Base-by-base conservation (phyloP, 2,113 vertebrate species). In the Zapornia atra region DNA sequence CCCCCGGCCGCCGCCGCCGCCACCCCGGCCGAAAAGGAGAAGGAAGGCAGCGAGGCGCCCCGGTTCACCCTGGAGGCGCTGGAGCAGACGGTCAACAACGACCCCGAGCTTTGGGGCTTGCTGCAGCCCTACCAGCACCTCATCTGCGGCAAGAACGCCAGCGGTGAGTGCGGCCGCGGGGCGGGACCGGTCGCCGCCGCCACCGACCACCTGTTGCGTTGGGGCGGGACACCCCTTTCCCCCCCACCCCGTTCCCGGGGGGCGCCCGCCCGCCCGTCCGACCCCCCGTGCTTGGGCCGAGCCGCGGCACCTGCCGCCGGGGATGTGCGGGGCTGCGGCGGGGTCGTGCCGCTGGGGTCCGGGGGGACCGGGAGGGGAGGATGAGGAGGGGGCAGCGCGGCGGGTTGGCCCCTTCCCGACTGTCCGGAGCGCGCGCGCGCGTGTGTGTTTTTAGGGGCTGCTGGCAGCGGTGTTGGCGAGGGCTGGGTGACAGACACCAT, bases 61-160 rank as follows among this genome's bases (percentile, higher is more conserved):
- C 98, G 98, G 87, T 98, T 99, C 90, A 99, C 98, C 2, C 95
- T 98, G 93, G 99, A 99, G 97, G 96, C 97, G n/a, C 96, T 99
- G 97, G 99, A 99, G 85, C 99, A 99, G 97, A 98, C 99, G n/a
- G 97, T 99, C 96, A 98, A 95, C 98, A 97, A 98, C 66, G 99
- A 99, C 80, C 98, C 99, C 3, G 99, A 99, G 97, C 97, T 99
- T 9, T 99, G 99, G 98, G 99, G 99, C 28, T 98, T 99, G 66
- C 97, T 99, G 94, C 98, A 99, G 94, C 98, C 98, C 44, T 98
- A 98, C 97, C 99, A 99, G 87, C 99, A 99, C 90, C 99, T 99
- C 92, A 98, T 99, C 96, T 99, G 99, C 95, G 99, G 99, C 71
- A 99, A 99, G 96, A 99, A 99, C 88, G 98, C 99, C 78, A 98